A percentile compares a stretch with the other conserved stretches of the same genome.
phyloP scores from a whole-genome alignment of 2,888 invertebrate species.

The Erebia aethiops region DNA sequence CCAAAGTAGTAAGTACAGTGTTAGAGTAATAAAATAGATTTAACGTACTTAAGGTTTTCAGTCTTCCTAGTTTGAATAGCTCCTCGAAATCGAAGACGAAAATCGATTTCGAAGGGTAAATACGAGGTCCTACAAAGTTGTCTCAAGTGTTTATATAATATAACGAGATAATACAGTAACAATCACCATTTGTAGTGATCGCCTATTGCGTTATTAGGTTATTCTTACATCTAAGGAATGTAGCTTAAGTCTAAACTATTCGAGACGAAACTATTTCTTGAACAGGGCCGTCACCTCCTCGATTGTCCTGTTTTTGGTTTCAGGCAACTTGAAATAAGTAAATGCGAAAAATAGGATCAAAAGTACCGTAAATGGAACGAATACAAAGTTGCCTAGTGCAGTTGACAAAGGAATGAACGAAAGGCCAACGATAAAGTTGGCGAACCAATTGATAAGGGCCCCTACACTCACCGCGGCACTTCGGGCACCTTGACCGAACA shows the following conservation, averaged over 20 bases:
- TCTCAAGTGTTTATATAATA: conserved; percentile 32
- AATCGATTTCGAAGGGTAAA: conserved; percentile 40
- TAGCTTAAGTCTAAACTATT: conserved; percentile 45
- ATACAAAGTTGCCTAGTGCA: conserved; percentile 69
- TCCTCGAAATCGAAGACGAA: conserved; percentile 46
- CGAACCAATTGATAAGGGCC: conserved; percentile 78
- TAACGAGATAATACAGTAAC: conserved; percentile 47
- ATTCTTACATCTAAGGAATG: conserved; percentile 58
- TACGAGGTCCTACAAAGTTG: conserved; percentile 37
- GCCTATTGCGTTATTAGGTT: conserved; percentile 57
- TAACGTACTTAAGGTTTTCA: conserved; percentile 59
- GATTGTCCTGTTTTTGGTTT: conserved; percentile 78
- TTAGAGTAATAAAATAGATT: conserved; percentile 58
- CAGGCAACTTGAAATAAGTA: conserved; percentile 75
- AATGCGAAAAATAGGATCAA: conserved; percentile 74
- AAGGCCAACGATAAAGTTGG: conserved; percentile 79
- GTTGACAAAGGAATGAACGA: conserved; percentile 69
- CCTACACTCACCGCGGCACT: conserved; percentile 79
- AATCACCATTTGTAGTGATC: conserved; percentile 61
- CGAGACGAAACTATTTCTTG: conserved; percentile 58
- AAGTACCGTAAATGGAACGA: conserved; percentile 73
- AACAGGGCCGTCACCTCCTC: conserved; percentile 80
- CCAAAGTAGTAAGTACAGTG: conserved; percentile 62
- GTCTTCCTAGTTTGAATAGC: conserved; percentile 62
- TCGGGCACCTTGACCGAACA: conserved; percentile 77